Evolutionary conservation across 2,888 invertebrate genomes (phyloP).

Genomic region (Listrodromus nycthemerus): DNA sequence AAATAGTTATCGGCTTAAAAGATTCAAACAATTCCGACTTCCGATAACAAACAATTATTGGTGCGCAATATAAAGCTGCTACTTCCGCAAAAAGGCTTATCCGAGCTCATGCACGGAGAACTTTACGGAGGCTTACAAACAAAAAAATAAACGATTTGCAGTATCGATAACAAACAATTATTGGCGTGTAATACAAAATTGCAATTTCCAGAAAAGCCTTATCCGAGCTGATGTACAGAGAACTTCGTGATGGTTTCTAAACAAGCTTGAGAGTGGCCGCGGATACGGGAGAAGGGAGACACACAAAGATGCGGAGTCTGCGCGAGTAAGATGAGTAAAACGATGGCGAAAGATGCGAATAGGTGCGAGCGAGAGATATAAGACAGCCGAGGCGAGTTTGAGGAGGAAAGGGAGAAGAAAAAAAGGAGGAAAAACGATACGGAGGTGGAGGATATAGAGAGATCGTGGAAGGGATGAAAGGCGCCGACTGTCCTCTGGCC

Average conservation of each 20-base stretch:
- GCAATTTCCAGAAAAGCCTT: not conserved
- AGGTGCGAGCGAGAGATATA: conserved; percentile 4
- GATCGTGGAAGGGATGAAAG: conserved; percentile 50
- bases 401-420: conserved; percentile 63
- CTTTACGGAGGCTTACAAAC: not conserved
- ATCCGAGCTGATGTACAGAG: not conserved
- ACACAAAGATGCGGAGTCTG: not conserved
- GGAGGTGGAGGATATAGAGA: conserved; percentile 45
- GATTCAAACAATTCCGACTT: not conserved
- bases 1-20: too few relatives aligned
- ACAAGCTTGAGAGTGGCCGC: not conserved
- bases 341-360: not conserved
- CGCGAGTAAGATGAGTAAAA: not conserved
- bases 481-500: conserved; percentile 74
- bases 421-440: conserved; percentile 70
- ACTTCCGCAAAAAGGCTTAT: not conserved
- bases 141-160: not conserved
- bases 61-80: not conserved
- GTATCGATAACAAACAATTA: not conserved
- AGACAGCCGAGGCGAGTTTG: conserved; percentile 30
- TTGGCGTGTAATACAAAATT: not conserved
- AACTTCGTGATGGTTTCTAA: not conserved
- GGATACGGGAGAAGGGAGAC: not conserved
- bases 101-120: not conserved
- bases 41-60: not conserved